These are phyloP conservation scores for Calidris pygmaea DNA, from an alignment of 2,113 vertebrate genomes.

Conservation along the genomic window DNA sequence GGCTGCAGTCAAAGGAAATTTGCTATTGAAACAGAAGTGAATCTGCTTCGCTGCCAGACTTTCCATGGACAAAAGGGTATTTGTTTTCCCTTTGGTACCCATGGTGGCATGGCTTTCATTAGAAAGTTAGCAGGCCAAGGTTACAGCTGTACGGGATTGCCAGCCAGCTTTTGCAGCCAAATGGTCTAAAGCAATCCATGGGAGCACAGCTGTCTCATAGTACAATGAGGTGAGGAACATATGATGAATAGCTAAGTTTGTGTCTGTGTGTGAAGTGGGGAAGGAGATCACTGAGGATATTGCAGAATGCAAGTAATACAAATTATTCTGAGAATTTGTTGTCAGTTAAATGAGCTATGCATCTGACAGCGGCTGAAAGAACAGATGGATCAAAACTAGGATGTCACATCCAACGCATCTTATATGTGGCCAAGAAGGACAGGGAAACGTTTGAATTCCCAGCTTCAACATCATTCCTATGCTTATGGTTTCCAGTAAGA, in stretches of 20 bases:
- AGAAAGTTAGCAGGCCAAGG: background rate
- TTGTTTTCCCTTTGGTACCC: conserved; percentile 42
- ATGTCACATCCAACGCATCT: background rate
- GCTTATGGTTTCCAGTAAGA: background rate
- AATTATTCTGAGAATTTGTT: conserved; percentile 6
- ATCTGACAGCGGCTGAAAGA: background rate
- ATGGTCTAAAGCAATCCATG: background rate
- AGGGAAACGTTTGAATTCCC: background rate
- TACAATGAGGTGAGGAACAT: background rate
- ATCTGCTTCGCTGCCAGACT: background rate
- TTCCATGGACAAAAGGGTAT: conserved; percentile 25
- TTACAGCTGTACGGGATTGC: conserved; percentile 40
- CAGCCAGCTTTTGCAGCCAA: conserved; percentile 45
- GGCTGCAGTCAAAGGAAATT: conserved; percentile 10
- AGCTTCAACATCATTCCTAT: background rate
- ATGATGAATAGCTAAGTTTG: background rate
- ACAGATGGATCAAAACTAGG: conserved; percentile 9
- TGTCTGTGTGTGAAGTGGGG: background rate
- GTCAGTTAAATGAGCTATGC: background rate
- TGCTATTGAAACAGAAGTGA: conserved; percentile 45
- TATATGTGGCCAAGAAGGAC: background rate
- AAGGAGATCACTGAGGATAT: background rate
- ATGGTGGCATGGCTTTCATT: conserved; percentile 42
- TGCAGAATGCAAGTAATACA: conserved; percentile 1
- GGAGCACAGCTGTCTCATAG: conserved; percentile 27